Evolutionary conservation across 2,113 vertebrate species (phyloP).

Genomic region (Bufo bufo): DNA sequence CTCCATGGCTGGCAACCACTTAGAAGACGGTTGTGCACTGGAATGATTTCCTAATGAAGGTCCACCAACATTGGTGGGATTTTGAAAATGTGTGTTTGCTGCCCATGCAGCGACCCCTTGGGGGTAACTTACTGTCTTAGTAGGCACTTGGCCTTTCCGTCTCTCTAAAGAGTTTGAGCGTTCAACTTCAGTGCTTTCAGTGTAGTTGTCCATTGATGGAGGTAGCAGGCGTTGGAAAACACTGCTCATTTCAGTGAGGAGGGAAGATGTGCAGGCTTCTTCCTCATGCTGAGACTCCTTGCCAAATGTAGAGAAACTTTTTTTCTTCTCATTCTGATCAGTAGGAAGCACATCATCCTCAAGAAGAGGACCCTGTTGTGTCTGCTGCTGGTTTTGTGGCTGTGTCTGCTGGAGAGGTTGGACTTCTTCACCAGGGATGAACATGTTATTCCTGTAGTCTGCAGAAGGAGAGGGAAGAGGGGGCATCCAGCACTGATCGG

Average conservation of each 20-base stretch:
- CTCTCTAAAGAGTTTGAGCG: constrained; percentile 83
- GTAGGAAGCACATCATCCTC: constrained; percentile 81
- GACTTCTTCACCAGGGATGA: constrained; percentile 92
- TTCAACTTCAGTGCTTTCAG: constrained; percentile 79
- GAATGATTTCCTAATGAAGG: constrained; percentile 79
- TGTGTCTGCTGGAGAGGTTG: constrained; percentile 71
- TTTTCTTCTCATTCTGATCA: constrained; percentile 80
- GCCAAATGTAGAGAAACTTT: constrained; percentile 95
- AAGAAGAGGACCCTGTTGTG: constrained; percentile 64
- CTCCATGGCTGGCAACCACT: constrained; percentile 98
- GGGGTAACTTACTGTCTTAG: constrained; percentile 85
- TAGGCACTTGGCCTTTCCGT: constrained; percentile 82
- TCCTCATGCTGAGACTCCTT: constrained; percentile 80
- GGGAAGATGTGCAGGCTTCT: constrained; percentile 79
- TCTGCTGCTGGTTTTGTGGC: constrained; percentile 67
- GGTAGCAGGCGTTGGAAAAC: constrained; percentile 94
- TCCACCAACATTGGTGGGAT: constrained; percentile 79
- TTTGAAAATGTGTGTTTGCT: constrained; percentile 95
- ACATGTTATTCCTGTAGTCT: constrained; percentile 94
- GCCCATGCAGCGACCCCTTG: constrained; percentile 95
- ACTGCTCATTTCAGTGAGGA: constrained; percentile 94
- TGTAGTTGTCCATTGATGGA: constrained; percentile 83
- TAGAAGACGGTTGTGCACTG: constrained; percentile 82
- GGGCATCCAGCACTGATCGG: constrained; percentile 98
- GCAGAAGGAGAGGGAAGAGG: constrained; percentile 84